Conservation (phyloP, 35 echinoderm and acorn worm species). For the Ophioderma brevispina region DNA sequence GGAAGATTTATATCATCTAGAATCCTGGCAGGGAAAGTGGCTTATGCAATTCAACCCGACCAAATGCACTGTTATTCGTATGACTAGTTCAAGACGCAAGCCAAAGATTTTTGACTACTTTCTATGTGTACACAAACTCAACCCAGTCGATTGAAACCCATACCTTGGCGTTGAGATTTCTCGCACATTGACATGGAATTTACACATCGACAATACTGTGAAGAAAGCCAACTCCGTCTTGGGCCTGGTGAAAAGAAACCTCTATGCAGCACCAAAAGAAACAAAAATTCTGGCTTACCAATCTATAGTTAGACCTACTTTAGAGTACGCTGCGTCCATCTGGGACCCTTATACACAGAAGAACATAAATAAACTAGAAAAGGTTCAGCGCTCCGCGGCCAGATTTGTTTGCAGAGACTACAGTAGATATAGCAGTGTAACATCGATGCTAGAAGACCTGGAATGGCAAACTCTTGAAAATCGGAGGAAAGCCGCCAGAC, state of each 20-base stretch:
- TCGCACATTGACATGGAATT: neutral
- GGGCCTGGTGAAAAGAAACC: neutral
- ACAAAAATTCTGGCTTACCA: neutral
- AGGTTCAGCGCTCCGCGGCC: neutral
- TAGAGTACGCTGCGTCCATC: neutral
- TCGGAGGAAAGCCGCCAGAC: neutral
- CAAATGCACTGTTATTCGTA: too few species aligned
- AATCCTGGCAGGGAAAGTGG: too few species aligned
- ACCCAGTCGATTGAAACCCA: neutral
- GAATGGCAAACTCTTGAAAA: constrained; percentile 3
- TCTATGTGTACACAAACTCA: neutral
- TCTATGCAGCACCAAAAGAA: neutral
- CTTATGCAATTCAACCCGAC: too few species aligned
- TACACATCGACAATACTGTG: neutral
- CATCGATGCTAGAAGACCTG: neutral
- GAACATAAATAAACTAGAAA: neutral
- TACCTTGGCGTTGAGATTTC: constrained; percentile 5
- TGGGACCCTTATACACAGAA: neutral
- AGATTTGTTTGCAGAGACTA: neutral
- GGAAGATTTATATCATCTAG: too few species aligned
- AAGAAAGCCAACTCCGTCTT: neutral
- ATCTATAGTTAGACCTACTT: neutral
- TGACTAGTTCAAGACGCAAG: neutral
- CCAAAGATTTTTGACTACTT: neutral
- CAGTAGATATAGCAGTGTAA: constrained; percentile 8